These are phyloP conservation scores for Prenolepis imparis DNA, from an alignment of 2,888 invertebrate species.

Conservation along the genomic window DNA sequence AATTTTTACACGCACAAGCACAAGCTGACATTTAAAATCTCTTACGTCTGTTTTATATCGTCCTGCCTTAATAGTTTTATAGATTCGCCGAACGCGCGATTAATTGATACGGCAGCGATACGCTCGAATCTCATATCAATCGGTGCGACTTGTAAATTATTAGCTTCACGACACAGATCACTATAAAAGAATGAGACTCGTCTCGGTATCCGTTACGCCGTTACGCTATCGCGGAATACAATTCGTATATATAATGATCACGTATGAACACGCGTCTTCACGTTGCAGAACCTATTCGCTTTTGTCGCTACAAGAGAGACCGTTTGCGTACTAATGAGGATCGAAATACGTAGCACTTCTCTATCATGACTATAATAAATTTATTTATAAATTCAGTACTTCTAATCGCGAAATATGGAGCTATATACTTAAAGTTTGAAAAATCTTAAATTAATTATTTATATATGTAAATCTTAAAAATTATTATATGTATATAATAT, in stretches of 20 bases:
- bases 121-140: conserved; percentile 43
- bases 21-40: conserved; percentile 24
- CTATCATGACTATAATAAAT: background rate
- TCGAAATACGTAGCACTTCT: background rate
- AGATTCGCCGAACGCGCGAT: conserved; percentile 55
- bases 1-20: no score
- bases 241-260: conserved; percentile 60
- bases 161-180: conserved; percentile 69
- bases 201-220: conserved; percentile 62
- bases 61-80: conserved; percentile 35
- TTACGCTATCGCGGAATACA: conserved; percentile 45
- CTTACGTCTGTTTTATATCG: background rate
- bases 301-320: conserved; percentile 53
- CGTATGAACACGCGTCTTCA: conserved; percentile 55
- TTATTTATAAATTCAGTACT: background rate
- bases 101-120: conserved; percentile 61
- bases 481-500: background rate
- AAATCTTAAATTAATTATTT: no score
- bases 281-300: conserved; percentile 59
- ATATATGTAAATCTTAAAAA: no score
- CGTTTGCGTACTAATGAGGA: conserved; percentile 63
- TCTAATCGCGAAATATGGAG: background rate
- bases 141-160: conserved; percentile 63
- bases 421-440: no score
- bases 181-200: conserved; percentile 66